phyloP scores from a whole-genome alignment of 2,888 invertebrate species.

The Parascotia fuliginaria region DNA sequence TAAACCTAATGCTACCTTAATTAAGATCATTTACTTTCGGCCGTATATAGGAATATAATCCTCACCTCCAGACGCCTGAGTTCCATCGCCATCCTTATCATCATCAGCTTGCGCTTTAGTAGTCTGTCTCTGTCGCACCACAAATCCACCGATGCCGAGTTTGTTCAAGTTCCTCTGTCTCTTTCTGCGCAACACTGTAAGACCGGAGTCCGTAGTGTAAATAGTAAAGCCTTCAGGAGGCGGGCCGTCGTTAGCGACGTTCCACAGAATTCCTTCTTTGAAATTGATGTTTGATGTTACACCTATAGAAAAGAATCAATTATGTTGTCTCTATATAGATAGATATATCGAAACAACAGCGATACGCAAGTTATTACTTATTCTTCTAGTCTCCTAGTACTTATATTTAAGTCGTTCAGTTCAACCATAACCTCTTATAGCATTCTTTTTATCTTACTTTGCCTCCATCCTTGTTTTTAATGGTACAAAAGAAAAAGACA shows the following conservation, averaged over 20 bases:
- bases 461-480: too few relatives aligned
- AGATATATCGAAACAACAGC: too few relatives aligned
- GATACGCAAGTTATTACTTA: too few relatives aligned
- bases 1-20: too few relatives aligned
- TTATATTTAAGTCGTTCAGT: too few relatives aligned
- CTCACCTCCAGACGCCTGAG: constrained; percentile 66
- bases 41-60: not conserved
- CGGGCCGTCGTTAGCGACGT: constrained; percentile 90
- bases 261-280: constrained; percentile 94
- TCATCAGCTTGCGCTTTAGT: constrained; percentile 70
- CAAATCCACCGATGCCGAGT: constrained; percentile 95
- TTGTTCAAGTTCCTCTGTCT: constrained; percentile 95
- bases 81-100: constrained; percentile 70
- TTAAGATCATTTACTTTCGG: too few relatives aligned
- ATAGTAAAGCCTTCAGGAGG: constrained; percentile 94
- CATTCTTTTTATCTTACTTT: too few relatives aligned
- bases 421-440: too few relatives aligned
- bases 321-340: too few relatives aligned
- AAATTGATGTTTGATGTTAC: constrained; percentile 72
- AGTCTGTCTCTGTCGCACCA: constrained; percentile 89
- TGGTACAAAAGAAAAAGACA: too few relatives aligned
- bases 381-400: too few relatives aligned
- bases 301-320: constrained; percentile 40
- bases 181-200: constrained; percentile 92
- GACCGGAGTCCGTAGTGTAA: constrained; percentile 92